phyloP scores from a whole-genome alignment of 1,140 invertebrate genomes.

The Aphidius ervi region DNA sequence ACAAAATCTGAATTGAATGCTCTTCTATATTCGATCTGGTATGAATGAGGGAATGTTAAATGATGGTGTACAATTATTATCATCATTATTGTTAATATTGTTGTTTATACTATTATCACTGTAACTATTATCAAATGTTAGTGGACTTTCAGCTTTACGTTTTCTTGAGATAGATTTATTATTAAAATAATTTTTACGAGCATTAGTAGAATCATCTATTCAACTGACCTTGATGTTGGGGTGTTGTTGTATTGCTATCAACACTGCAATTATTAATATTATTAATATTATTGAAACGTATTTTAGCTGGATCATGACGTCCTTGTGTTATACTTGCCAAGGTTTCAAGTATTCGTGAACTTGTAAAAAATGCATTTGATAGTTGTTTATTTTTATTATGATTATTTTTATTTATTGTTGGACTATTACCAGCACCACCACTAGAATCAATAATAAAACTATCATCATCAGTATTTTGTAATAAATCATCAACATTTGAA shows the following conservation, averaged over 20 bases:
- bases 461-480: conserved; percentile 37
- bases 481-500: conserved; percentile 31
- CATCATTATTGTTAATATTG: conserved; percentile 3
- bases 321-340: conserved; percentile 41
- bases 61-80: conserved; percentile 24
- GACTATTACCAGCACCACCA: neutral
- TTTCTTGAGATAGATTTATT: neutral
- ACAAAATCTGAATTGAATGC: conserved; percentile 20
- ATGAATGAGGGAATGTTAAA: conserved; percentile 39
- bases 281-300: neutral
- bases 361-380: conserved; percentile 43
- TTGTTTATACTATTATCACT: no score
- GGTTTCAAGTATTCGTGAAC: conserved; percentile 46
- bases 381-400: conserved; percentile 25
- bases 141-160: conserved; percentile 9
- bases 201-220: conserved; percentile 6
- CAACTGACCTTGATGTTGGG: conserved; percentile 22
- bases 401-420: conserved; percentile 10
- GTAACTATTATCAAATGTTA: no score
- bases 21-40: conserved; percentile 15
- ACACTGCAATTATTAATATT: no score
- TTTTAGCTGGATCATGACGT: conserved; percentile 10
- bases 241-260: no score
- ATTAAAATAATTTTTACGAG: neutral
- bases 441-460: neutral